Conservation (phyloP, 2,888 invertebrate genomes). For the Spialia ferax region DNA sequence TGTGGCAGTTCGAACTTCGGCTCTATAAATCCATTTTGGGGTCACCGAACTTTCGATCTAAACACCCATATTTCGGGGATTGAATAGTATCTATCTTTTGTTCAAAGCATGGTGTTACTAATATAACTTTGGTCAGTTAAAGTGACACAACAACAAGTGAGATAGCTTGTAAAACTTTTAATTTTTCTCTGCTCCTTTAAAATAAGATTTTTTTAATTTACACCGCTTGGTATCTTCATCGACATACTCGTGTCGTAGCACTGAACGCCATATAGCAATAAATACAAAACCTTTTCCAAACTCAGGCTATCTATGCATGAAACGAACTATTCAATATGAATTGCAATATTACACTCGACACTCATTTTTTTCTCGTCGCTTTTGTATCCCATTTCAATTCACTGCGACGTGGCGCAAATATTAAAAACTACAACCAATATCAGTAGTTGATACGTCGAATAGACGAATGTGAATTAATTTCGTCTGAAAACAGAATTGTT, state of each 20-base stretch:
- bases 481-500: neutral
- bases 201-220: too few relatives aligned
- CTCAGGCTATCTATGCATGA: constrained; percentile 9
- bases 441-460: neutral
- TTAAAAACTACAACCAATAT: constrained; percentile 5
- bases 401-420: neutral
- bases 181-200: too few relatives aligned
- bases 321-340: constrained; percentile 18
- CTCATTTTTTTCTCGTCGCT: constrained; percentile 12
- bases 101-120: too few relatives aligned
- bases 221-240: neutral
- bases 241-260: neutral
- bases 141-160: too few relatives aligned
- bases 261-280: constrained; percentile 6
- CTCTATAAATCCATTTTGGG: constrained; percentile 22
- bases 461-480: neutral
- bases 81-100: too few relatives aligned
- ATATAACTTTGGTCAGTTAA: too few relatives aligned
- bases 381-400: constrained; percentile 9
- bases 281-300: neutral
- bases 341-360: constrained; percentile 20
- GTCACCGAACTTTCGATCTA: constrained; percentile 13
- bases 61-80: neutral
- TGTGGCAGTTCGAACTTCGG: constrained; percentile 13
- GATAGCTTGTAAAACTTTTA: too few relatives aligned